Evolutionary conservation across 2,113 vertebrate genomes (phyloP).

Genomic region (Rhinolophus ferrumequinum): DNA sequence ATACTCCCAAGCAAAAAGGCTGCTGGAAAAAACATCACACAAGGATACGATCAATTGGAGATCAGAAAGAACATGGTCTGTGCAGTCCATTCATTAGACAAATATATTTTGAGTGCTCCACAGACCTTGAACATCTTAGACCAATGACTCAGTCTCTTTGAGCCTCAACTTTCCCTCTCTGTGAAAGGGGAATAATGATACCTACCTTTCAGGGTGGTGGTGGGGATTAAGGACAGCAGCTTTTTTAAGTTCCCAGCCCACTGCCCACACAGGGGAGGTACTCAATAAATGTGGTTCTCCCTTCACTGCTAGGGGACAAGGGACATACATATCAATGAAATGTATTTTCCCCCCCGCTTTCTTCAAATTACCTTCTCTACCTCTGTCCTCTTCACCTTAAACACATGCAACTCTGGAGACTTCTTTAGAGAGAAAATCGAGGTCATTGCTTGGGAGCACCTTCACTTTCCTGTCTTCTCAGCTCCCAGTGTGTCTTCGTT

Average conservation of each 20-base stretch:
- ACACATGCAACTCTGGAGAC: background rate
- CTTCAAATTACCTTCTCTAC: background rate
- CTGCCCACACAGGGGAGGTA: background rate
- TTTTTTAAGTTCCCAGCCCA: background rate
- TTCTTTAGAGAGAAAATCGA: background rate
- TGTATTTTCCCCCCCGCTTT: background rate
- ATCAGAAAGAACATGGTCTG: background rate
- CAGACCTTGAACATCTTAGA: background rate
- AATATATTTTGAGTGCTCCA: background rate
- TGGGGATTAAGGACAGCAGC: background rate
- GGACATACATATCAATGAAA: background rate
- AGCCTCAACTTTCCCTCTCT: background rate
- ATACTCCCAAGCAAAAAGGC: background rate
- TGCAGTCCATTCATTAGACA: background rate
- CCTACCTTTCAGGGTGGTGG: background rate
- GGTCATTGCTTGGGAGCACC: background rate
- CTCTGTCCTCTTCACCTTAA: background rate
- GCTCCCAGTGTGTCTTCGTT: background rate
- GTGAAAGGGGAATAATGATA: conserved; percentile 28
- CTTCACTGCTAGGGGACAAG: background rate
- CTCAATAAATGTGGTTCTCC: background rate
- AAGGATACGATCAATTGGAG: background rate
- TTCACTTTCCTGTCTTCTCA: background rate
- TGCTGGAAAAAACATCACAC: background rate
- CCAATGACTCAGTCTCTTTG: background rate